These are phyloP conservation scores for Mormyrus proboscirostris DNA, from an alignment of 2,797 vertebrate species.

Conservation along the genomic window DNA sequence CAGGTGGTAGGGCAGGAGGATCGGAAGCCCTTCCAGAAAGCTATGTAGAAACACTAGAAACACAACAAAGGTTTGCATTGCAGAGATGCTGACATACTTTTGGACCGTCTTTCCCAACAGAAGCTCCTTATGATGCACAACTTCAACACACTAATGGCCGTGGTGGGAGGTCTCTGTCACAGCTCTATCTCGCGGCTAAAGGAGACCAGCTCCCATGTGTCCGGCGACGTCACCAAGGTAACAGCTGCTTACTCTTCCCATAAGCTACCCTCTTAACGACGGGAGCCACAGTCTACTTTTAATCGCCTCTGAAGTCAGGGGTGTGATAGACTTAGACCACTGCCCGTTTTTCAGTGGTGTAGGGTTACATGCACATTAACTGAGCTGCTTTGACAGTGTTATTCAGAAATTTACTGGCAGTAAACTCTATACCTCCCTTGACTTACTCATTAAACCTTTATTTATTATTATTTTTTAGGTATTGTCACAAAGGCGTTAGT, in stretches of 20 bases:
- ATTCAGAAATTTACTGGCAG: background rate
- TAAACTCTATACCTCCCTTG: background rate
- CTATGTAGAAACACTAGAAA: background rate
- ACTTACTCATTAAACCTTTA: background rate
- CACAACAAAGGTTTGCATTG: background rate
- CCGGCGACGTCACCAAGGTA: conserved; percentile 87
- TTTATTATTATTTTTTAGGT: background rate
- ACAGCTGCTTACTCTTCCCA: background rate
- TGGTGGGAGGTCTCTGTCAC: conserved; percentile 89
- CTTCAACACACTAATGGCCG: conserved; percentile 95
- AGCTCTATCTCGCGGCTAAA: conserved; percentile 94
- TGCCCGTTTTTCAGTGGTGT: background rate
- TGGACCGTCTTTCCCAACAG: conserved; percentile 48
- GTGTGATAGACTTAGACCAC: background rate
- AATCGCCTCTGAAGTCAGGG: background rate
- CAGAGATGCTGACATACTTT: conserved; percentile 42
- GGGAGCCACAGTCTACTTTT: background rate
- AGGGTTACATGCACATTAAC: background rate
- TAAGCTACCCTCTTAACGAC: background rate
- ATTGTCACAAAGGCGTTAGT: background rate
- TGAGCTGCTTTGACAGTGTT: background rate
- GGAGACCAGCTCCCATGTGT: conserved; percentile 84
- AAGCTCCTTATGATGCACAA: conserved; percentile 86
- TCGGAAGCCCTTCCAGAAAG: background rate
- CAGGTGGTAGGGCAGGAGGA: background rate